A percentile compares a stretch with the other conserved stretches of the same genome.
phyloP scores from a whole-genome alignment of 2,888 invertebrate species.

The Rhopalosiphum nymphaeae region DNA sequence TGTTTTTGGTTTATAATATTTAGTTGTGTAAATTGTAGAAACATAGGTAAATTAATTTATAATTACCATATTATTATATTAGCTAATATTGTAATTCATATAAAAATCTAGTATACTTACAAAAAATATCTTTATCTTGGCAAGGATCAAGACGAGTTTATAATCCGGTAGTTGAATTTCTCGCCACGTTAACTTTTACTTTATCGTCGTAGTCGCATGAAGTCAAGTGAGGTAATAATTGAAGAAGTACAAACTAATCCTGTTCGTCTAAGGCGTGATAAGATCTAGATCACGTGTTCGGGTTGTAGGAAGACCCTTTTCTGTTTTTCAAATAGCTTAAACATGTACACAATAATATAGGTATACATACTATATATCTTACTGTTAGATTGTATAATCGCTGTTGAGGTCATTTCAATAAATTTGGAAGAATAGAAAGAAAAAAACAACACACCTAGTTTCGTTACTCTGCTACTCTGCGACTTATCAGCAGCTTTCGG shows the following conservation, averaged over 20 bases:
- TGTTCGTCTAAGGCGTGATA: constrained; percentile 14
- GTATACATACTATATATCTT: background rate
- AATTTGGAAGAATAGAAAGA: background rate
- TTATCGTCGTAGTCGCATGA: constrained; percentile 28
- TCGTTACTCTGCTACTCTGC: background rate
- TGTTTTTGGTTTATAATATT: background rate
- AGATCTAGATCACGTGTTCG: constrained; percentile 40
- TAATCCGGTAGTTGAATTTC: constrained; percentile 29
- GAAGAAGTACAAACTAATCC: constrained; percentile 22
- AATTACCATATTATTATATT: background rate
- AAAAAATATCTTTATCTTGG: constrained; percentile 1
- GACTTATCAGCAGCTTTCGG: background rate
- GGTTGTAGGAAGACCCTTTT: background rate
- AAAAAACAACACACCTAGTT: background rate
- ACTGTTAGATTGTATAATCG: background rate
- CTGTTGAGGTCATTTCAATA: constrained; percentile 29
- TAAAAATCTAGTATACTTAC: background rate
- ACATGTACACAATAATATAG: background rate
- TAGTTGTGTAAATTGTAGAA: background rate
- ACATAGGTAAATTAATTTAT: background rate
- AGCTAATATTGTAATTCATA: background rate
- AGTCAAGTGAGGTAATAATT: constrained; percentile 40
- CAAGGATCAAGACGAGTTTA: background rate
- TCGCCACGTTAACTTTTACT: constrained; percentile 46
- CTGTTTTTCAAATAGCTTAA: constrained; percentile 19